Evolutionary conservation across 2,113 vertebrate genomes (phyloP), one percentile per base, ranked within the genome.

Genomic region (Eubucco bourcierii): DNA sequence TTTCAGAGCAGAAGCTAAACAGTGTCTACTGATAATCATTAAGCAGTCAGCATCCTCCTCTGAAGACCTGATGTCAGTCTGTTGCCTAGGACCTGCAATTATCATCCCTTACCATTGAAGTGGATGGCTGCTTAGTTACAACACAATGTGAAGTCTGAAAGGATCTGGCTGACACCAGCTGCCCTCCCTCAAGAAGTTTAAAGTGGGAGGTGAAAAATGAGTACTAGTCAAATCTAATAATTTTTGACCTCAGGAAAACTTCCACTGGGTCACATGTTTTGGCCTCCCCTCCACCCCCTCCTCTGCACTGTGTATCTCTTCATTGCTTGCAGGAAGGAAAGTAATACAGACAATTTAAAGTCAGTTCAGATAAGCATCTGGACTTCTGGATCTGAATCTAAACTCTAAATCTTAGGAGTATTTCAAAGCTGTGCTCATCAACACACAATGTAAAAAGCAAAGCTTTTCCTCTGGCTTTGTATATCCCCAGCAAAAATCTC

Each of bases 21-120:
- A 85, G 68, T 55, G 39, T 77, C 95, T 95, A 93, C 93, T 83
- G 90, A 81, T 97, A 90, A 33, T 95, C 93, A 96, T 97, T 97
- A 93, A 95, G 83, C 80, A 95, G 94, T 92, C 94, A 96, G 91
- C 89, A 95, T 93, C 82, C 93, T 95, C 80, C 88, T 96, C 84
- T 74, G 95, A 90, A 77, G 90, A 47, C 76, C 79, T 97, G 96
- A 97, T 79, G 89, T 96, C 90, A 97, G 93, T 46, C 61, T 84
- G 94, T 83, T 95, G 90, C 87, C 87, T 9, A 85, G 87, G 96
- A 93, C 94, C 94, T 81, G 93, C 95, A 96, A 97, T 97, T 95
- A 97, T 84, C 96, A 96, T 93, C 96, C 91, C 55, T 88, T 25
- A 13, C 80, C 68, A 90, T 58, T 95, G 90, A 95, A 94, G 92